Conservation (phyloP, 1,140 invertebrate species). For the Eufriesea mexicana region DNA sequence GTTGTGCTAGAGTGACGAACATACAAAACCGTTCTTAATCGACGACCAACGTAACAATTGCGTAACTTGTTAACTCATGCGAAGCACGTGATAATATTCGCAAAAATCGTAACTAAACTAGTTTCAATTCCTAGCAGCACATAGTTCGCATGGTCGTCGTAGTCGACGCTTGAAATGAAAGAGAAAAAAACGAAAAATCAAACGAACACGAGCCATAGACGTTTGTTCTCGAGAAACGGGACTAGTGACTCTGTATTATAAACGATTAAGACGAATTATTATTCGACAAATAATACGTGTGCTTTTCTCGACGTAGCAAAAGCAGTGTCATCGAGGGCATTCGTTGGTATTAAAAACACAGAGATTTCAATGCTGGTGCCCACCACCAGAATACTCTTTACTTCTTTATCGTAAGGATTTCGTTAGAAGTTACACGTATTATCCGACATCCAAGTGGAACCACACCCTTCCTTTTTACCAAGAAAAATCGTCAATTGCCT, state of each 20-base stretch:
- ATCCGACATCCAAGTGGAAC: background rate
- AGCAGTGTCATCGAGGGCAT: constrained; percentile 14
- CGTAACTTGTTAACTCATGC: background rate
- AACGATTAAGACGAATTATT: background rate
- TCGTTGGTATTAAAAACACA: constrained; percentile 1
- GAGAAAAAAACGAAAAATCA: background rate
- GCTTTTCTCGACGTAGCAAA: constrained; percentile 40
- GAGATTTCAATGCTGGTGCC: background rate
- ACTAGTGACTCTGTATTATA: background rate
- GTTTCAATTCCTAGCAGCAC: background rate
- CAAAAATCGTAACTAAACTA: background rate
- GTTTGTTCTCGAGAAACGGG: background rate
- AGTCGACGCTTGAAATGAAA: background rate
- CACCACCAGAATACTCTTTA: background rate
- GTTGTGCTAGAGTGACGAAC: background rate
- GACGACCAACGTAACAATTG: background rate
- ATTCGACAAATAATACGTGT: background rate
- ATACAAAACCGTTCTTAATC: background rate
- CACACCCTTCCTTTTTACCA: background rate
- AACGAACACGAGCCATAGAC: background rate
- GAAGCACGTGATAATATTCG: constrained; percentile 13
- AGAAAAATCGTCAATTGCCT: background rate
- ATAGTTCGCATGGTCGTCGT: background rate
- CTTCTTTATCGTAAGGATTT: constrained; percentile 2
- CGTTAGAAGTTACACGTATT: background rate